Conservation (phyloP, 2,113 vertebrate genomes). For the Oxyruncus cristatus region DNA sequence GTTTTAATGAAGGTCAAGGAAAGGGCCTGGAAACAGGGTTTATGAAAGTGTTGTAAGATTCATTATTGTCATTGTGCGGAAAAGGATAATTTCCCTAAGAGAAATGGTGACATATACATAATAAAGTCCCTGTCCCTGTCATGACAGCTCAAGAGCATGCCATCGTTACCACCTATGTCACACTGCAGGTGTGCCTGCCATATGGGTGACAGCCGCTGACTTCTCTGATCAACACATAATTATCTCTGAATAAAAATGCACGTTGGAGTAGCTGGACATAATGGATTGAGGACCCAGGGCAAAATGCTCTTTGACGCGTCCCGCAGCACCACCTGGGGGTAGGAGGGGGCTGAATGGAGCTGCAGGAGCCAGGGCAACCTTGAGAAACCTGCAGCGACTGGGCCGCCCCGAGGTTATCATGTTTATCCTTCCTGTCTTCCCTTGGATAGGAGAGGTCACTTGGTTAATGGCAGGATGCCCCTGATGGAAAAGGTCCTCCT, state of each 20-base stretch:
- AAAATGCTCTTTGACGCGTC: constrained; percentile 72
- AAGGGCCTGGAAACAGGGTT: constrained; percentile 68
- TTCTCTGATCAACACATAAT: constrained; percentile 87
- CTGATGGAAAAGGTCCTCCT: constrained; percentile 72
- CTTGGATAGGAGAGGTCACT: constrained; percentile 78
- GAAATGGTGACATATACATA: constrained; percentile 84
- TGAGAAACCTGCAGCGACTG: constrained; percentile 53
- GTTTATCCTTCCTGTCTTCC: constrained; percentile 77
- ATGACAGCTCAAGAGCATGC: constrained; percentile 83
- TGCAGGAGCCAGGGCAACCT: constrained; percentile 72
- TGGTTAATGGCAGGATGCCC: constrained; percentile 76
- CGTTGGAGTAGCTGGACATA: constrained; percentile 77
- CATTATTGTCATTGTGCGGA: constrained; percentile 84
- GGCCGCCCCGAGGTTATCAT: constrained; percentile 73
- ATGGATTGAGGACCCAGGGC: constrained; percentile 86
- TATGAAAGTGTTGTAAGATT: constrained; percentile 82
- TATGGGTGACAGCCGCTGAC: constrained; percentile 82
- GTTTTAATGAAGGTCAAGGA: constrained; percentile 77
- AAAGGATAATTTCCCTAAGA: constrained; percentile 83
- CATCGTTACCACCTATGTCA: constrained; percentile 85
- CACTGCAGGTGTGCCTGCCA: constrained; percentile 81
- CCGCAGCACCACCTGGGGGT: constrained; percentile 81
- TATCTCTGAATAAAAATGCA: constrained; percentile 85
- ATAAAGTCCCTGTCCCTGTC: constrained; percentile 82
- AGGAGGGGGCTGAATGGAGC: constrained; percentile 66